Percentiles rank a stretch among this genome's conserved stretches.
phyloP scores from a whole-genome alignment of 2,888 invertebrate species.

The Andricus curvator region DNA sequence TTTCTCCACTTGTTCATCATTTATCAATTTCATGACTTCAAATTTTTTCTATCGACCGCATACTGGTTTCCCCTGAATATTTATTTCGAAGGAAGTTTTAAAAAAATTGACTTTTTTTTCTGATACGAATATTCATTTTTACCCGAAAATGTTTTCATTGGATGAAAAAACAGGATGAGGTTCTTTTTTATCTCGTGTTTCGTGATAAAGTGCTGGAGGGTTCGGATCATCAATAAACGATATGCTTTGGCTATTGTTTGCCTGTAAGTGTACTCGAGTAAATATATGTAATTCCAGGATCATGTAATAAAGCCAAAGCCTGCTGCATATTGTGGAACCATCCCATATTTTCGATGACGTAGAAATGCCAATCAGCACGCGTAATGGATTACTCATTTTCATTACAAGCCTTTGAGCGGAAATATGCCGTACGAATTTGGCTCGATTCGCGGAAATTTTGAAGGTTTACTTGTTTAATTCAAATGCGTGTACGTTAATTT shows the following conservation, averaged over 20 bases:
- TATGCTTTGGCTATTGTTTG: slow-evolving; percentile 34
- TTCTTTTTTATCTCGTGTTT: slow-evolving; percentile 19
- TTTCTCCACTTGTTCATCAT: too few species aligned
- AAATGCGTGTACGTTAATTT: background rate
- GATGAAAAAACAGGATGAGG: background rate
- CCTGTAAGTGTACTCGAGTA: slow-evolving; percentile 25
- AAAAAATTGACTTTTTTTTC: background rate
- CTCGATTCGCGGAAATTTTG: background rate
- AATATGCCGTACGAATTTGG: slow-evolving; percentile 20
- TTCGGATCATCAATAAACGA: slow-evolving; percentile 35
- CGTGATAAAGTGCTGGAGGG: slow-evolving; percentile 29
- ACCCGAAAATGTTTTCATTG: background rate
- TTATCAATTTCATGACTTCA: too few species aligned
- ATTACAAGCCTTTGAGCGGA: background rate
- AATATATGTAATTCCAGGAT: slow-evolving; percentile 40
- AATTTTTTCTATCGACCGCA: too few species aligned
- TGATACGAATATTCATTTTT: background rate
- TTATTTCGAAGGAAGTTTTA: too few species aligned
- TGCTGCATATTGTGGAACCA: slow-evolving; percentile 9
- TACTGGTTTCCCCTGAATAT: too few species aligned
- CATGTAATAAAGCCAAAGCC: slow-evolving; percentile 26
- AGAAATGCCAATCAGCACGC: slow-evolving; percentile 36
- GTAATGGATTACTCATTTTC: slow-evolving; percentile 37
- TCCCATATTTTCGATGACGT: slow-evolving; percentile 41
- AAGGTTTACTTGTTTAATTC: background rate